Percentiles rank a stretch among this genome's conserved stretches.
Evolutionary conservation across 1,140 invertebrate species (phyloP).

Genomic region (Drosophila ambigua): DNA sequence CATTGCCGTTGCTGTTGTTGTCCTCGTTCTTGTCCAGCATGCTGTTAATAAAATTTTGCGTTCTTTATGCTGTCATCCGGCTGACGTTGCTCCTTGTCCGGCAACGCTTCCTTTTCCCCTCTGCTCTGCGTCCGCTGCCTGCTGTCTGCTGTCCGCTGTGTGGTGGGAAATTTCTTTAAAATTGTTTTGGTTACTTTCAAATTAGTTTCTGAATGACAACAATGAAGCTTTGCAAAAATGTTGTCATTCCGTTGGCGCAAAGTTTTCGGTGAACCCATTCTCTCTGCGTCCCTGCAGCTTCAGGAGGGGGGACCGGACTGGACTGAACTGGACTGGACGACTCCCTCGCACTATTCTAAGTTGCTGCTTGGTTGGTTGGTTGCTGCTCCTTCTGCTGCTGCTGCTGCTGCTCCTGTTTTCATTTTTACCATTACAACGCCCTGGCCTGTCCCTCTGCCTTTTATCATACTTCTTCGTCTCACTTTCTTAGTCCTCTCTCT

Average conservation of each 20-base stretch:
- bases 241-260: slow-evolving; percentile 82
- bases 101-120: slow-evolving; percentile 11
- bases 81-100: slow-evolving; percentile 11
- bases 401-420: slow-evolving; percentile 40
- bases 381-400: slow-evolving; percentile 26
- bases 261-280: slow-evolving; percentile 55
- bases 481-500: slow-evolving; percentile 16
- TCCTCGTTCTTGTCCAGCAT: slow-evolving; percentile 76
- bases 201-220: slow-evolving; percentile 84
- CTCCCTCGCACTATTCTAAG: slow-evolving; percentile 72
- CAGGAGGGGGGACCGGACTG: background rate
- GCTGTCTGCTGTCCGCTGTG: slow-evolving; percentile 43
- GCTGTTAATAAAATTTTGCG: slow-evolving; percentile 82
- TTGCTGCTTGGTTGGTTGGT: slow-evolving; percentile 37
- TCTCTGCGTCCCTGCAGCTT: background rate
- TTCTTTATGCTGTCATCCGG: slow-evolving; percentile 69
- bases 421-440: slow-evolving; percentile 49
- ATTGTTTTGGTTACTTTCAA: slow-evolving; percentile 84
- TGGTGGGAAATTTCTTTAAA: slow-evolving; percentile 82
- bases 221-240: slow-evolving; percentile 83
- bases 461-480: slow-evolving; percentile 61
- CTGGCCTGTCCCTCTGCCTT: slow-evolving; percentile 47
- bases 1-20: slow-evolving; percentile 37
- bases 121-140: background rate
- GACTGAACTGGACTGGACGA: background rate